A percentile compares a stretch with the other conserved stretches of the same genome.
Evolutionary conservation across 2,888 invertebrate genomes (phyloP).

Genomic region (Andricus curvator): DNA sequence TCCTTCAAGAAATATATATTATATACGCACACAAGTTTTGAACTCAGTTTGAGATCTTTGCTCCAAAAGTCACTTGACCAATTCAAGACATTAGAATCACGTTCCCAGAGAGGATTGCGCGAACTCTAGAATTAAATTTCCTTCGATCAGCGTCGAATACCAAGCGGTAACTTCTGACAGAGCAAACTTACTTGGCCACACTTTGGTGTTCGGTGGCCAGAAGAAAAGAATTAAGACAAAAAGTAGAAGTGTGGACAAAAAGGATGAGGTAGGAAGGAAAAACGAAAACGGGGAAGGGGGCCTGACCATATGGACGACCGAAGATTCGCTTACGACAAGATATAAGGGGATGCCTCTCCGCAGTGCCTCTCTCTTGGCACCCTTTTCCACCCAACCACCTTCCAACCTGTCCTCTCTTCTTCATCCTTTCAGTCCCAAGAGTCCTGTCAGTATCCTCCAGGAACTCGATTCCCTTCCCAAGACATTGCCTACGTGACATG

Average conservation of each 20-base stretch:
- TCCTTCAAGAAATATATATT: not conserved
- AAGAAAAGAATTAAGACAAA: constrained; percentile 19
- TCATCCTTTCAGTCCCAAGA: not conserved
- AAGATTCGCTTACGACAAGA: not conserved
- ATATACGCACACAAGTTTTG: not conserved
- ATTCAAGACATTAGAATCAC: not conserved
- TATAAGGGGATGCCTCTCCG: not conserved
- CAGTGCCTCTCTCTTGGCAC: not conserved
- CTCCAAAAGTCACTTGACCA: not conserved
- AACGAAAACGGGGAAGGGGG: not conserved
- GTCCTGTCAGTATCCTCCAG: not conserved
- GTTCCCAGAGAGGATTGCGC: not conserved
- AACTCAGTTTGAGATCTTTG: not conserved
- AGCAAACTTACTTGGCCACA: not conserved
- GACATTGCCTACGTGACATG: not conserved
- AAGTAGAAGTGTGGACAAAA: not conserved
- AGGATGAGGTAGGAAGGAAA: constrained; percentile 6
- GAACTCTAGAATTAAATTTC: constrained; percentile 73
- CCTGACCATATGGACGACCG: constrained; percentile 30
- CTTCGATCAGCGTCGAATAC: constrained; percentile 66
- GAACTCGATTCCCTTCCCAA: not conserved
- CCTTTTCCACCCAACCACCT: not conserved
- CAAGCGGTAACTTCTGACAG: constrained; percentile 56
- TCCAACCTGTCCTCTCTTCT: not conserved
- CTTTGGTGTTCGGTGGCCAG: not conserved